Evolutionary conservation across 2,113 vertebrate species (phyloP), one percentile per base, ranked within the genome.

Genomic region (Passerina amoena): DNA sequence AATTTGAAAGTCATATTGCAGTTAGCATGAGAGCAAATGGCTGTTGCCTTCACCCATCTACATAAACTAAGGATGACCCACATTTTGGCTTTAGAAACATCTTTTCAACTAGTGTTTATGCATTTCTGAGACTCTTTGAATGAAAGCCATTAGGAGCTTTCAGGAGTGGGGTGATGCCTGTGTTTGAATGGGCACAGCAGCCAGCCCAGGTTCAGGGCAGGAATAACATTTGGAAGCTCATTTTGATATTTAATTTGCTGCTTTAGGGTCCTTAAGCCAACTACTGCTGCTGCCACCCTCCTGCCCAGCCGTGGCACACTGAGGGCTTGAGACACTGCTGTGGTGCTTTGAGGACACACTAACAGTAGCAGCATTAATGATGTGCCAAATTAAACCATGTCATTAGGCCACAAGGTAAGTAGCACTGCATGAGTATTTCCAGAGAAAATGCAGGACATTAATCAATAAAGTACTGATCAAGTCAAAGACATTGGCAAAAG

Each of bases 241-340:
- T 54, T 84, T 73, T 64, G 78, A 80, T 76, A 31, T 22, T 69
- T 59, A 17, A 33, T 75, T 72, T 91, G 25, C 30, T 63, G 8
- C 23, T 83, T 73, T 61, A 65, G 70, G 13, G 31, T 86, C 57
- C 51, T 64, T 53, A 77, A 53, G 10, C 0, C 33, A 65, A 19
- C 14, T 51, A 28, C 24, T 71, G 64, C 33, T 57, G 54, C 47
- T 23, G 22, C 50, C 40, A 57, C 37, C 8, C 11, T 70, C 18
- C 38, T 38, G 56, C 64, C 47, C 0, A 0, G 42, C 28, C 4
- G 9, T 47, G 25, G 23, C n/a, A 25, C 0, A 0, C 10, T 27
- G 14, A 44, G 25, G 40, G 35, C n/a, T 72, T 42, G 45, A 45
- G 42, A 47, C 42, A 57, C 11, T 1, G 1, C 80, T 14, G 5